A percentile compares a stretch with the other conserved stretches of the same genome.
phyloP scores from a whole-genome alignment of 23 tunicate species.

The Phallusia fumigata region DNA sequence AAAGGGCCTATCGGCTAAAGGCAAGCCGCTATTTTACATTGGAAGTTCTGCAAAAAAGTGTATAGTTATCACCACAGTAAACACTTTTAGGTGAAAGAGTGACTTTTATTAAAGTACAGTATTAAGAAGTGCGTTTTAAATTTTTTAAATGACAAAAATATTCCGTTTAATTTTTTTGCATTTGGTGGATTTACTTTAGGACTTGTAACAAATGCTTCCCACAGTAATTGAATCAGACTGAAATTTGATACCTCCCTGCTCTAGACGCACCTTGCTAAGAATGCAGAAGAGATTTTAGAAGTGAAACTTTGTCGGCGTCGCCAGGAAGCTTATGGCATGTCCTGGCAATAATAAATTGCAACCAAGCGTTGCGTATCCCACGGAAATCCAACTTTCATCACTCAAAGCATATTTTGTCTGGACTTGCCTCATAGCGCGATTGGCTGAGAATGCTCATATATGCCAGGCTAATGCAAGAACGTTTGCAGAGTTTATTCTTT shows the following conservation, averaged over 20 bases:
- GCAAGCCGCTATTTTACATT: not conserved
- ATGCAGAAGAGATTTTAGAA: not conserved
- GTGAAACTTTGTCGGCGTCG: not conserved
- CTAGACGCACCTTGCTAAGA: not conserved
- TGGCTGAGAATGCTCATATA: too few species aligned
- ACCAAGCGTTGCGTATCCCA: not conserved
- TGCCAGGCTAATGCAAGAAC: too few species aligned
- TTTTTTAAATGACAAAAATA: too few species aligned
- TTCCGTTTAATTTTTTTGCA: too few species aligned
- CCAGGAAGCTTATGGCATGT: not conserved
- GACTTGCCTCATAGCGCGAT: too few species aligned
- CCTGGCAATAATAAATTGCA: not conserved
- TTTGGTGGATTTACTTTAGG: too few species aligned
- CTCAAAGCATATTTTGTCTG: not conserved
- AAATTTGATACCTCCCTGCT: not conserved
- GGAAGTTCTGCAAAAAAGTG: not conserved
- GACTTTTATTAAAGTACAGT: too few species aligned
- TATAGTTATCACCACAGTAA: too few species aligned
- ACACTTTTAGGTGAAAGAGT: too few species aligned
- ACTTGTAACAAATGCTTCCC: too few species aligned
- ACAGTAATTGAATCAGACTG: not conserved
- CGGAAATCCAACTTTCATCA: not conserved
- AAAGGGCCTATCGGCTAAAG: slow-evolving; percentile 8
- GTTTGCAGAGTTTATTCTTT: too few species aligned
- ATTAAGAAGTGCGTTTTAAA: too few species aligned